A percentile compares a stretch with the other conserved stretches of the same genome.
phyloP scores from a whole-genome alignment of 2,797 vertebrate species.

The Paratrypauchen microcephalus region DNA sequence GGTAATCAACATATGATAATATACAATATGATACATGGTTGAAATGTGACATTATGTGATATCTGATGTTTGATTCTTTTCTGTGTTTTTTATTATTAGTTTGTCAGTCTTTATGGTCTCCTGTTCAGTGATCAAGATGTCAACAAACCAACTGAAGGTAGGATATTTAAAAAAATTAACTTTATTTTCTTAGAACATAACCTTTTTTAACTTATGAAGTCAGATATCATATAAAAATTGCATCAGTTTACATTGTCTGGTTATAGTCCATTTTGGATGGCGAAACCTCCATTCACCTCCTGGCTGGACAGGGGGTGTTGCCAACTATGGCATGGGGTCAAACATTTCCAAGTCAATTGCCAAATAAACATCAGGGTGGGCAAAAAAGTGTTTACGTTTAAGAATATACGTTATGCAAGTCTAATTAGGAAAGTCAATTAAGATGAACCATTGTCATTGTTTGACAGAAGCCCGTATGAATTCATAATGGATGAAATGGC shows the following conservation, averaged over 20 bases:
- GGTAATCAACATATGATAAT: neutral
- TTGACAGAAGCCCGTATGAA: constrained; percentile 11
- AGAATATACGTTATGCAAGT: neutral
- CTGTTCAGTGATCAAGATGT: too few relatives aligned
- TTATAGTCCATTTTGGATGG: constrained; percentile 56
- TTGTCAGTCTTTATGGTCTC: too few relatives aligned
- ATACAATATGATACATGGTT: neutral
- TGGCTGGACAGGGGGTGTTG: constrained; percentile 36
- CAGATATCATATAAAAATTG: neutral
- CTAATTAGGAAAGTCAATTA: neutral
- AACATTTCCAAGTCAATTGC: constrained; percentile 7
- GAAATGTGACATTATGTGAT: neutral
- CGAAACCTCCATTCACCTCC: constrained; percentile 35
- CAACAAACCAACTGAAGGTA: too few relatives aligned
- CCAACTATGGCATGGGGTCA: constrained; percentile 19
- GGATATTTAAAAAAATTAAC: too few relatives aligned
- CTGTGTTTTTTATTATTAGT: too few relatives aligned
- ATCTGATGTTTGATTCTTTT: too few relatives aligned
- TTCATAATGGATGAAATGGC: constrained; percentile 28
- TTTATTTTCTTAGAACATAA: neutral
- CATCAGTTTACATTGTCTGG: constrained; percentile 24
- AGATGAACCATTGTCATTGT: neutral
- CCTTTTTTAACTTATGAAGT: neutral
- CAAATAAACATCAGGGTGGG: neutral
- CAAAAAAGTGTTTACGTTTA: neutral